Conservation (phyloP, 2,888 invertebrate species). For the Ophioninae sp. region DNA sequence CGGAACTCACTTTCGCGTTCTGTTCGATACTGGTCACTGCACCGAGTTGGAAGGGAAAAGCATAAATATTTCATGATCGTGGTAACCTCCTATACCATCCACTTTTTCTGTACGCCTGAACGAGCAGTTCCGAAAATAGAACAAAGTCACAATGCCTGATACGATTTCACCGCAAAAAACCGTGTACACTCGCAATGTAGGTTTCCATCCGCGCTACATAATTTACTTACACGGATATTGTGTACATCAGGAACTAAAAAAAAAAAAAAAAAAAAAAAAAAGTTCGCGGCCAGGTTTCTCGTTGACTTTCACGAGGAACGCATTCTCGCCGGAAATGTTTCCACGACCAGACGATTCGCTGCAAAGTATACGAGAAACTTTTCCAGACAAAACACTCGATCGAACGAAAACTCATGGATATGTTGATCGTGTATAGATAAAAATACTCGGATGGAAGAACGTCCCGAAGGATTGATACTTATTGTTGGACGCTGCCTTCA, state of each 20-base stretch:
- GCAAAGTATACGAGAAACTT: slow-evolving; percentile 43
- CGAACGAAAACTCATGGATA: slow-evolving; percentile 3
- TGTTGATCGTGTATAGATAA: not conserved
- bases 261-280: no score
- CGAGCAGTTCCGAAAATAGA: slow-evolving; percentile 19
- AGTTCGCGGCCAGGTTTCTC: slow-evolving; percentile 41
- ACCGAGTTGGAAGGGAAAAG: slow-evolving; percentile 65
- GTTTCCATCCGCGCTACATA: slow-evolving; percentile 16
- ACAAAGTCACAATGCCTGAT: slow-evolving; percentile 11
- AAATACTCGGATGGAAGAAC: slow-evolving; percentile 7
- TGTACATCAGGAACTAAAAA: not conserved
- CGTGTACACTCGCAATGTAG: not conserved
- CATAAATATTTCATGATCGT: slow-evolving; percentile 76
- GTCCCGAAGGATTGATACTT: slow-evolving; percentile 64
- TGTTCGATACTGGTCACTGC: slow-evolving; percentile 37
- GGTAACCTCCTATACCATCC: slow-evolving; percentile 28
- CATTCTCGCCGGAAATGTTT: slow-evolving; percentile 43
- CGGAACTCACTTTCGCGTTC: slow-evolving; percentile 63
- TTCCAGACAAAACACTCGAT: slow-evolving; percentile 59
- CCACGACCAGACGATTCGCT: slow-evolving; percentile 18
- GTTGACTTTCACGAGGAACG: slow-evolving; percentile 43
- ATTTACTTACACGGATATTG: slow-evolving; percentile 36
- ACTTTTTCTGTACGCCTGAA: slow-evolving; percentile 1
- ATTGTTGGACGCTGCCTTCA: slow-evolving; percentile 57
- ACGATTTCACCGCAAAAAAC: slow-evolving; percentile 18